These are phyloP conservation scores for Mormyrops boulengeri DNA, from an alignment of 2,797 vertebrate species.

Conservation along the genomic window DNA sequence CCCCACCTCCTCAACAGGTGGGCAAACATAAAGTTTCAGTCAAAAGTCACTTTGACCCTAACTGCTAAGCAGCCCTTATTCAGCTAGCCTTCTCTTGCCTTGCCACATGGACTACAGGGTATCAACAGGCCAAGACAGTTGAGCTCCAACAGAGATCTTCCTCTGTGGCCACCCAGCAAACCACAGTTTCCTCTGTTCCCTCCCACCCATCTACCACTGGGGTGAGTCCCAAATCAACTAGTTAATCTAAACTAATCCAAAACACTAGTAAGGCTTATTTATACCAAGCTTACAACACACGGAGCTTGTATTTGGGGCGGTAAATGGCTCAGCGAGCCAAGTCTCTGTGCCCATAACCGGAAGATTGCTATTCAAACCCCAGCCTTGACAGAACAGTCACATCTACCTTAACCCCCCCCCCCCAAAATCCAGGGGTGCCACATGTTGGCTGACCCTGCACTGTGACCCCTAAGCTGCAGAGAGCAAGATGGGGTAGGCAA, in stretches of 20 bases:
- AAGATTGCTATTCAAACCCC: neutral
- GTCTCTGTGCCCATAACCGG: neutral
- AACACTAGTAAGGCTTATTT: neutral
- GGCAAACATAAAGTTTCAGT: neutral
- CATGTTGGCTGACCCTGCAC: neutral
- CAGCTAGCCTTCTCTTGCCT: neutral
- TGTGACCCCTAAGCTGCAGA: neutral
- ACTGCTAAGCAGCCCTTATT: neutral
- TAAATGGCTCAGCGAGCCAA: neutral
- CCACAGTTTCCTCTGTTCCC: constrained; percentile 87
- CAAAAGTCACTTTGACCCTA: neutral
- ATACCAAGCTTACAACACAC: neutral
- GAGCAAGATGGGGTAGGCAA: neutral
- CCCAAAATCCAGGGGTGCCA: neutral
- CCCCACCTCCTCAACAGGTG: constrained; percentile 68
- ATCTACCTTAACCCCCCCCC: neutral
- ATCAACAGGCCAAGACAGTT: constrained; percentile 83
- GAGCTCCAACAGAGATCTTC: constrained; percentile 93
- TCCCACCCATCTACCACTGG: constrained; percentile 95
- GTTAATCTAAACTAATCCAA: neutral
- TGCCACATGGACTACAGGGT: constrained; percentile 57
- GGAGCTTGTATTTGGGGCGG: neutral
- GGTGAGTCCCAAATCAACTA: constrained; percentile 58
- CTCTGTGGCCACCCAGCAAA: constrained; percentile 92
- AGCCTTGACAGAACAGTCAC: neutral